Evolutionary conservation across 2,797 vertebrate genomes (phyloP).

Genomic region (Eutrigla gurnardus): DNA sequence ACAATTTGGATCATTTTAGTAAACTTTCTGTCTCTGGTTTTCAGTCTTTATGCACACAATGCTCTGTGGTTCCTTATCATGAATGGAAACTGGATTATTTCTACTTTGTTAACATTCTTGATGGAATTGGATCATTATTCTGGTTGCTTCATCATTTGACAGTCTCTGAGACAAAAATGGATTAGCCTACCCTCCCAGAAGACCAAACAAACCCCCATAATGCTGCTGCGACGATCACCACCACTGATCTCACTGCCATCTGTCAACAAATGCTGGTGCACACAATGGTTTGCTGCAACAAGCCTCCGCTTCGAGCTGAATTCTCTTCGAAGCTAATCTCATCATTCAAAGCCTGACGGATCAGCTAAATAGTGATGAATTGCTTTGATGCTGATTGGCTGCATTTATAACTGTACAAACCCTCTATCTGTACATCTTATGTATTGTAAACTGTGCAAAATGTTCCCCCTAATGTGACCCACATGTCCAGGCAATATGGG

Average conservation of each 20-base stretch:
- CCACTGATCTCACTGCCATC: slow-evolving; percentile 50
- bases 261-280: slow-evolving; percentile 40
- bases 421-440: slow-evolving; percentile 30
- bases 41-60: neutral
- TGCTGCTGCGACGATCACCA: slow-evolving; percentile 37
- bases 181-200: slow-evolving; percentile 40
- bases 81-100: slow-evolving; percentile 19
- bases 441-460: neutral
- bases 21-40: neutral
- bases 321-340: slow-evolving; percentile 62
- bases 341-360: slow-evolving; percentile 54
- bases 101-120: slow-evolving; percentile 10
- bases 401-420: slow-evolving; percentile 29
- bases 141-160: slow-evolving; percentile 34
- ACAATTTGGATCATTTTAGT: neutral
- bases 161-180: slow-evolving; percentile 41
- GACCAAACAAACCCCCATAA: slow-evolving; percentile 38
- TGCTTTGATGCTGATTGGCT: slow-evolving; percentile 47
- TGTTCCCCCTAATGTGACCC: slow-evolving; percentile 18
- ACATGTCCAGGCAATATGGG: slow-evolving; percentile 14
- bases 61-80: neutral
- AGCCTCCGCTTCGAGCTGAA: slow-evolving; percentile 26
- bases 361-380: slow-evolving; percentile 56
- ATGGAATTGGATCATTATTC: slow-evolving; percentile 29
- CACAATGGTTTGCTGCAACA: slow-evolving; percentile 47